These are phyloP conservation scores for Cynodonichthys magdalenae DNA, from an alignment of 2,797 vertebrate species.

Conservation along the genomic window DNA sequence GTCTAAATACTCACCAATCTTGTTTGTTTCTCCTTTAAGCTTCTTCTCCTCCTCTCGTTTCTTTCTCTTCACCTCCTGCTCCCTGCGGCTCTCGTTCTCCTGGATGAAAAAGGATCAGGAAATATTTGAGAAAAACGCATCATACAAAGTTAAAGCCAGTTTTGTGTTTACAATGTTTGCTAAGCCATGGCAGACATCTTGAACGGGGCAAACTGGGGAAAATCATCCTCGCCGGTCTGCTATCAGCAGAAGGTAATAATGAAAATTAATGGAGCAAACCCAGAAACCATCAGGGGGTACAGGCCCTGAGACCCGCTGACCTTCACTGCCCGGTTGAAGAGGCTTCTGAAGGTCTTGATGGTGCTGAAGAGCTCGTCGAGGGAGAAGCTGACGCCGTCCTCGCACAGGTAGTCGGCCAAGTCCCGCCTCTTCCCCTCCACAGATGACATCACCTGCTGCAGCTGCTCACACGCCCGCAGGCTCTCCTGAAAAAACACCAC, in stretches of 20 bases:
- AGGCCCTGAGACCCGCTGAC: constrained; percentile 22
- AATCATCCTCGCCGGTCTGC: no score
- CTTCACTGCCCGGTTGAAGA: constrained; percentile 85
- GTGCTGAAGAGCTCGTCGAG: constrained; percentile 85
- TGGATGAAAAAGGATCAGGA: background rate
- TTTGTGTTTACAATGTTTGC: no score
- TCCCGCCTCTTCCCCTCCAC: constrained; percentile 78
- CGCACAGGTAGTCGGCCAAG: constrained; percentile 86
- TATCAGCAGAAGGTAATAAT: no score
- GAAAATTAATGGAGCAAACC: no score
- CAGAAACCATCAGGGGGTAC: no score
- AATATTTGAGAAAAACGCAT: no score
- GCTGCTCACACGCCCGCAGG: constrained; percentile 67
- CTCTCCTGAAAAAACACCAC: constrained; percentile 70
- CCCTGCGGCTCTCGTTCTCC: constrained; percentile 86
- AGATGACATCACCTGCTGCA: constrained; percentile 78
- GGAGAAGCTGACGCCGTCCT: constrained; percentile 82
- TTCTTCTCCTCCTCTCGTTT: constrained; percentile 83
- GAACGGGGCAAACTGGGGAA: no score
- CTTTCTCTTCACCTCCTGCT: constrained; percentile 84
- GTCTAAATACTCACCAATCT: constrained; percentile 79
- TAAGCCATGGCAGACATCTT: no score
- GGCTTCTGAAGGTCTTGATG: constrained; percentile 86
- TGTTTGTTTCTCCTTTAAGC: constrained; percentile 75
- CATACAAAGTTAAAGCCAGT: no score